Base-by-base conservation (phyloP, 2,888 invertebrate species). In the Dyspetes luteomarginatus region DNA sequence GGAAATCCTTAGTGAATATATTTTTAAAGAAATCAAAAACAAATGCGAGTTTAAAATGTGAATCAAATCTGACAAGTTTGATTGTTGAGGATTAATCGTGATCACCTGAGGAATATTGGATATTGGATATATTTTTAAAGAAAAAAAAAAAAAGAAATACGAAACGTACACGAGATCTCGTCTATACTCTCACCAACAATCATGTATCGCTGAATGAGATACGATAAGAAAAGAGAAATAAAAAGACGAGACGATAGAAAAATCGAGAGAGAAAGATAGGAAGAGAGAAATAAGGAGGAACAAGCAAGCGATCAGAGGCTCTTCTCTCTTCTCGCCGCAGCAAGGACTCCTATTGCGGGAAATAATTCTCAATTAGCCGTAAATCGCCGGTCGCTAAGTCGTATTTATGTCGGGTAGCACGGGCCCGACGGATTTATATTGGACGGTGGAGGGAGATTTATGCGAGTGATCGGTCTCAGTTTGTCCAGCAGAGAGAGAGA, bases 361-460 rank as follows among this genome's bases (percentile, higher is more conserved):
- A 90, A 92, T 91, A 91, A 92, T 91, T 92, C 91, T 92, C 92
- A 91, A 91, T 92, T 92, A 91, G 89, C 86, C 83, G 89, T 84
- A 87, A 88, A 88, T 89, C 88, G 87, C 82, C 83, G 79, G 84
- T 83, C 85, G 85, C 89, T 91, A 91, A 92, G 89, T 88, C 89
- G 91, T 91, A 92, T 92, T 92, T 91, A 92, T 91, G 91, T 89
- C 86, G 85, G 73, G 80, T 81, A 82, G 83, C 86, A 81, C 79
- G 79, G 85, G 79, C 84, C 64, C 84, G 82, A 76, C 72, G 88
- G 88, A 89, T 90, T 90, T 90, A 89, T 91, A 91, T 91, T 88
- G 88, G 86, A 86, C 84, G 72, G 84, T 84, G 84, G 85, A 80
- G 83, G 82, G 88, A 90, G 91, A 91, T 91, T 91, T 91, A 92